Percentiles rank a stretch among this genome's conserved stretches.
Conservation (phyloP, 1,140 invertebrate species). For the Magallana gigas region DNA sequence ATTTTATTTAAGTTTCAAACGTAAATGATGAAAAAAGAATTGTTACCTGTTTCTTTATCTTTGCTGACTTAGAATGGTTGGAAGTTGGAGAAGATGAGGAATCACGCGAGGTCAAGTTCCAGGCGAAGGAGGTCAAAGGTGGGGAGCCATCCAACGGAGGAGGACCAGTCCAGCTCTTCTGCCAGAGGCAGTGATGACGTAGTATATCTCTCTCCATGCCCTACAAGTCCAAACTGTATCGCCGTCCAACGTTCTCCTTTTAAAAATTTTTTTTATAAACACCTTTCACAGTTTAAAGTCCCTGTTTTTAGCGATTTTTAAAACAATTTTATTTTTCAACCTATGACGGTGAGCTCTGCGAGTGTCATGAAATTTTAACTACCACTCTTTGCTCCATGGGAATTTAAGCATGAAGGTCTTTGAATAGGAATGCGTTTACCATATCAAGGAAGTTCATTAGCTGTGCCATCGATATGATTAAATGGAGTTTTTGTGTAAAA, state of each 20-base stretch:
- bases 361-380: no score
- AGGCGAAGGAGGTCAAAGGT: not conserved
- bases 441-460: not conserved
- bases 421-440: no score
- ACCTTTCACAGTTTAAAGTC: not conserved
- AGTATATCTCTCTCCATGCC: conserved; percentile 38
- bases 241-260: not conserved
- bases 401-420: no score
- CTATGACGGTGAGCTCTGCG: not conserved
- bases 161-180: conserved; percentile 42
- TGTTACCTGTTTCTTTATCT: conserved; percentile 5
- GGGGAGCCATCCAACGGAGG: not conserved
- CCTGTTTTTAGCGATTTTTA: not conserved
- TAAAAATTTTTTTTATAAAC: not conserved
- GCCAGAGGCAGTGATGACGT: conserved; percentile 41
- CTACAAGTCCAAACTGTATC: not conserved
- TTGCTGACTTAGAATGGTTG: not conserved
- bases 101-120: not conserved
- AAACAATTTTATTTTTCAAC: not conserved
- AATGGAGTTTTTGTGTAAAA: not conserved
- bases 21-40: no score
- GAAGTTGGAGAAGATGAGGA: not conserved
- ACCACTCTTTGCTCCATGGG: no score
- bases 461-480: not conserved
- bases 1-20: no score